A percentile compares a stretch with the other conserved stretches of the same genome.
phyloP scores from a whole-genome alignment of 53 echinoderm and acorn worm species.

The Holothuria leucospilota region DNA sequence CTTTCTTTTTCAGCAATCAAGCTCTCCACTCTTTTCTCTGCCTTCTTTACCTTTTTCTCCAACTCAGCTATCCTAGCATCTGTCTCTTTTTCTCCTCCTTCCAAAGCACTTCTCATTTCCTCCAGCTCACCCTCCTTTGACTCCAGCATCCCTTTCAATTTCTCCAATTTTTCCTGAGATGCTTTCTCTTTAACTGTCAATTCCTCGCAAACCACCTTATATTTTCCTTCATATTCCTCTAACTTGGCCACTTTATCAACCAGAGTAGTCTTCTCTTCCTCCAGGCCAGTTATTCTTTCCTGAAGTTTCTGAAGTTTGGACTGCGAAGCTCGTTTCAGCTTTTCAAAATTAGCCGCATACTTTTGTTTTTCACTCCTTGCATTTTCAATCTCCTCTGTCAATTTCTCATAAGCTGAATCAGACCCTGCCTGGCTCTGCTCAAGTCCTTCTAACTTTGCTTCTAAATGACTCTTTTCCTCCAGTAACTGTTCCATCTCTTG shows the following conservation, averaged over 20 bases:
- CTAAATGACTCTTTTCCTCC: constrained; percentile 49
- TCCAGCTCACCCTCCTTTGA: constrained; percentile 7
- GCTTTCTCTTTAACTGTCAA: neutral
- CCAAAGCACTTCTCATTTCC: neutral
- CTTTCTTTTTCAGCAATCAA: constrained; percentile 47
- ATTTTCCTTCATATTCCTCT: constrained; percentile 14
- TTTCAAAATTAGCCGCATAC: constrained; percentile 90
- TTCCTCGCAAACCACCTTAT: neutral
- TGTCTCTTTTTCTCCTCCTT: constrained; percentile 48
- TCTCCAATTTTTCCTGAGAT: neutral
- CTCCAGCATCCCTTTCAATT: neutral
- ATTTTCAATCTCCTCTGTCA: constrained; percentile 29
- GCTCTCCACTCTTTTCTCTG: constrained; percentile 56
- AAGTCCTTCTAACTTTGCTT: constrained; percentile 52
- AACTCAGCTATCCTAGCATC: neutral
- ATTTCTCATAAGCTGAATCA: neutral
- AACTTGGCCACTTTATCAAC: constrained; percentile 44
- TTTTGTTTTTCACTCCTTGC: constrained; percentile 65
- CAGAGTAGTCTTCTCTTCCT: constrained; percentile 45
- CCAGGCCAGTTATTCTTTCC: constrained; percentile 65
- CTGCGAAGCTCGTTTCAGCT: constrained; percentile 84
- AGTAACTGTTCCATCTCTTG: constrained; percentile 19
- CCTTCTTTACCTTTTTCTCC: constrained; percentile 27
- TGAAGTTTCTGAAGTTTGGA: constrained; percentile 78
- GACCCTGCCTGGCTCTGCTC: constrained; percentile 44